Percentiles rank a stretch among this genome's conserved stretches.
Conservation (phyloP, 2,797 vertebrate genomes). For the Rousettus madagascariensis region DNA sequence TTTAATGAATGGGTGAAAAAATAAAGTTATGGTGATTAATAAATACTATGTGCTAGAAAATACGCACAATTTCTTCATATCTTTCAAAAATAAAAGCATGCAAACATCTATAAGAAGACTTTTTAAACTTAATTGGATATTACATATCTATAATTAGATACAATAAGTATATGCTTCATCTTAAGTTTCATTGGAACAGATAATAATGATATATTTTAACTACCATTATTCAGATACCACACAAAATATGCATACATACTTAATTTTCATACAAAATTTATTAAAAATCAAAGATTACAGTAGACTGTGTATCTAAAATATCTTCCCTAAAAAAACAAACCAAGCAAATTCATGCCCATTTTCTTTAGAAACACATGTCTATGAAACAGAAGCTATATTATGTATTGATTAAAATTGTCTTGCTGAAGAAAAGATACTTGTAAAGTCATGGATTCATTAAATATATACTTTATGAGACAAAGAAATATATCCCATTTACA, state of each 20-base stretch:
- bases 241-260: conserved; percentile 31
- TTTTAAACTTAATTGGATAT: conserved; percentile 52
- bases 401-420: neutral
- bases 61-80: conserved; percentile 21
- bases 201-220: conserved; percentile 30
- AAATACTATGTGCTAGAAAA: neutral
- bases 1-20: conserved; percentile 49
- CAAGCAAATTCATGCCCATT: neutral
- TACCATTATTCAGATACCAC: conserved; percentile 34
- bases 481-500: neutral
- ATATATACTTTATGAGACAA: neutral
- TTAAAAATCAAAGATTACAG: conserved; percentile 35
- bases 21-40: neutral
- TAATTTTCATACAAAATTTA: conserved; percentile 48
- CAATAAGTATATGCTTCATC: neutral
- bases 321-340: conserved; percentile 7
- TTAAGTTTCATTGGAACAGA: conserved; percentile 41
- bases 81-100: conserved; percentile 45
- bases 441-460: neutral
- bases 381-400: neutral
- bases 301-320: conserved; percentile 44
- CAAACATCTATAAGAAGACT: neutral
- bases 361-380: conserved; percentile 12
- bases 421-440: neutral
- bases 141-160: conserved; percentile 27